phyloP scores from a whole-genome alignment of 2,113 vertebrate species.

The Murina feae region DNA sequence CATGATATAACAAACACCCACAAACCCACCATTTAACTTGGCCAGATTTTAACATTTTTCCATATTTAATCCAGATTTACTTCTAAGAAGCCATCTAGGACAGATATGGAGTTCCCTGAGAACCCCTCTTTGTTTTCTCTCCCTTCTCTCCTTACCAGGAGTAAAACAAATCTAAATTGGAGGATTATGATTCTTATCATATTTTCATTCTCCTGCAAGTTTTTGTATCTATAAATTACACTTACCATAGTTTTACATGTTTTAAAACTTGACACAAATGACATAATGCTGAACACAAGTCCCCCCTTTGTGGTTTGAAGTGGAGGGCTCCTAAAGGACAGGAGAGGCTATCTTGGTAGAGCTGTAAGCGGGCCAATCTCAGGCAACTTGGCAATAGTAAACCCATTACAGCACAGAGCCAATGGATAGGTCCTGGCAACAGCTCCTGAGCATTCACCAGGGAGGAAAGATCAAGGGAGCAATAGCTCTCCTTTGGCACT shows the following conservation, averaged over 20 bases:
- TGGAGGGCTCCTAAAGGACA: not conserved
- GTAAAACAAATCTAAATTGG: slow-evolving; percentile 23
- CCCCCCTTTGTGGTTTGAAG: not conserved
- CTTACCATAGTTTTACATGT: not conserved
- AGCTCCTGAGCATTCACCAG: not conserved
- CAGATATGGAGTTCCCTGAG: not conserved
- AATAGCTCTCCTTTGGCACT: not conserved
- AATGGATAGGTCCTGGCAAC: not conserved
- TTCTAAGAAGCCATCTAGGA: slow-evolving; percentile 30
- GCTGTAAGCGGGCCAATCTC: not conserved
- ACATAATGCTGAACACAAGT: not conserved
- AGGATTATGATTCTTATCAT: not conserved
- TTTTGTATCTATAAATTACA: not conserved
- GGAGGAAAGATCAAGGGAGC: slow-evolving; percentile 32
- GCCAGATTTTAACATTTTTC: slow-evolving; percentile 39
- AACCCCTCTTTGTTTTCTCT: not conserved
- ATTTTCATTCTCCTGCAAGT: slow-evolving; percentile 1
- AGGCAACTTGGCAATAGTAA: not conserved
- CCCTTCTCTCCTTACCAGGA: not conserved
- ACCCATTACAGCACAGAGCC: not conserved
- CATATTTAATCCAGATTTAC: slow-evolving; percentile 44
- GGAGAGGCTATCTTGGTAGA: not conserved
- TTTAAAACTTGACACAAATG: slow-evolving; percentile 6
- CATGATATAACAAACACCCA: not conserved
- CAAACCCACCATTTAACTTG: slow-evolving; percentile 12